Percentiles rank a stretch among this genome's conserved stretches.
Evolutionary conservation across 2,113 vertebrate genomes (phyloP).

Genomic region (Nematolebias whitei): DNA sequence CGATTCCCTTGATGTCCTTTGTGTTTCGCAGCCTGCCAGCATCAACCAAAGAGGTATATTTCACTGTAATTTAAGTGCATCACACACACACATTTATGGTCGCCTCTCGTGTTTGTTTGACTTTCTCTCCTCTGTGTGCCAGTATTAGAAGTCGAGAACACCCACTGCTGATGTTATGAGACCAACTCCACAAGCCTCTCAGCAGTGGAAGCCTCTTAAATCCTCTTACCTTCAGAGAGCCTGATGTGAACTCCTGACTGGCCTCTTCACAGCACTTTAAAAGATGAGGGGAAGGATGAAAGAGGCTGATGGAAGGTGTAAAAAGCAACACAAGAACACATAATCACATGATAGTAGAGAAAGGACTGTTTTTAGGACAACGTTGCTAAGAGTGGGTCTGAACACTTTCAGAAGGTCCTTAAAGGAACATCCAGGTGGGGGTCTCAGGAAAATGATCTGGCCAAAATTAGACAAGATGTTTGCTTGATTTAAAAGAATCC

Average conservation of each 20-base stretch:
- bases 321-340: conserved; percentile 8
- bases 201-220: conserved; percentile 44
- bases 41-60: conserved; percentile 16
- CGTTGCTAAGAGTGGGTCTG: neutral
- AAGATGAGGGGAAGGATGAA: conserved; percentile 25
- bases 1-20: neutral
- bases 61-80: conserved; percentile 27
- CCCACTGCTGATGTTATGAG: conserved; percentile 60
- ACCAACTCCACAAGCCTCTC: conserved; percentile 34
- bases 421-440: neutral
- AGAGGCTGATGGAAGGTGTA: conserved; percentile 8
- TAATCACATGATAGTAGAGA: neutral
- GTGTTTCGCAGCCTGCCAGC: conserved; percentile 6
- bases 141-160: conserved; percentile 46
- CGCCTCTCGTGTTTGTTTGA: conserved; percentile 27
- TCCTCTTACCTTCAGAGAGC: conserved; percentile 42
- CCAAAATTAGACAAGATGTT: neutral
- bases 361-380: neutral
- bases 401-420: neutral
- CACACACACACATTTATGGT: conserved; percentile 11
- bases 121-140: conserved; percentile 50
- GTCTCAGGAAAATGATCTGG: neutral
- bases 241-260: conserved; percentile 33
- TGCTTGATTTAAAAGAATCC: neutral
- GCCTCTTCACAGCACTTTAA: conserved; percentile 42